Evolutionary conservation across 2,797 vertebrate genomes (phyloP).

Genomic region (Sebastiscus tertius): DNA sequence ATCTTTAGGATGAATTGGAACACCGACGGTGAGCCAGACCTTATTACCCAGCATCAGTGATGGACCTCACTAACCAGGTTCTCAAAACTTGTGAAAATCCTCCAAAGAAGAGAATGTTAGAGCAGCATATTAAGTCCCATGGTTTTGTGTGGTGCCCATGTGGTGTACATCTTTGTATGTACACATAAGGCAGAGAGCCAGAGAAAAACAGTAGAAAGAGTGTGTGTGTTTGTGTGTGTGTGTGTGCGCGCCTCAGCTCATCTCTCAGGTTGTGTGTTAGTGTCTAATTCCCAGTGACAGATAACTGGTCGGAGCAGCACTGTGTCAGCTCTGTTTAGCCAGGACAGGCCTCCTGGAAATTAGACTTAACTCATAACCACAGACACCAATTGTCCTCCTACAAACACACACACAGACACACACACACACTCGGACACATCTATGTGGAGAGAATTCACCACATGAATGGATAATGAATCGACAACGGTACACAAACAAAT

Average conservation of each 20-base stretch:
- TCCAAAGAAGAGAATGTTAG: background rate
- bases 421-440: constrained; percentile 17
- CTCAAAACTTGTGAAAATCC: background rate
- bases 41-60: background rate
- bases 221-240: background rate
- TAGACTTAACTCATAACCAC: constrained; percentile 83
- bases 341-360: constrained; percentile 80
- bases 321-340: constrained; percentile 81
- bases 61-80: background rate
- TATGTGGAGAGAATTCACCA: background rate
- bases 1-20: background rate
- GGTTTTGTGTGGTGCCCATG: background rate
- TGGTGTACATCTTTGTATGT: background rate
- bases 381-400: constrained; percentile 71
- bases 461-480: background rate
- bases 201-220: background rate
- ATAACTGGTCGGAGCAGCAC: constrained; percentile 68
- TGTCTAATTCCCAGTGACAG: constrained; percentile 76
- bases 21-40: too few species aligned
- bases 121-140: background rate
- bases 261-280: constrained; percentile 67
- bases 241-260: constrained; percentile 8
- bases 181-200: background rate
- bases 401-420: background rate
- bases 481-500: background rate